Conservation (phyloP, 2,113 vertebrate species). For the Spea bombifrons region DNA sequence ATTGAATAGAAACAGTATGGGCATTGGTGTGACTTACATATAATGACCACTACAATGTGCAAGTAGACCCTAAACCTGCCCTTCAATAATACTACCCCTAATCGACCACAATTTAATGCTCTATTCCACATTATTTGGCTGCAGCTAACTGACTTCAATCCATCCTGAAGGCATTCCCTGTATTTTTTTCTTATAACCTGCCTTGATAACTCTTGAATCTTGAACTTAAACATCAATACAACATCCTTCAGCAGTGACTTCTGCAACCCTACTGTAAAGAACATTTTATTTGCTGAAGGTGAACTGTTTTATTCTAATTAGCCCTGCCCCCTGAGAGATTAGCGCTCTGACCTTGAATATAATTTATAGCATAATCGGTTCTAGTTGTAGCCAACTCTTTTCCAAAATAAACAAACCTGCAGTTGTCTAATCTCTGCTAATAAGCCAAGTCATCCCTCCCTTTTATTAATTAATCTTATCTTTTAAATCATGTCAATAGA, state of each 20-base stretch:
- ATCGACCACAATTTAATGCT: no score
- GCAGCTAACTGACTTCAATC: no score
- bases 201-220: no score
- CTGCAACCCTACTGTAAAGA: neutral
- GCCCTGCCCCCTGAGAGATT: neutral
- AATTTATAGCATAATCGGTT: neutral
- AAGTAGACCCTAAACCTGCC: no score
- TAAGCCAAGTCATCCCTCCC: neutral
- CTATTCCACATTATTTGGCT: no score
- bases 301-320: neutral
- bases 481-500: neutral
- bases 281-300: neutral
- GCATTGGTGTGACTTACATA: no score
- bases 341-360: neutral
- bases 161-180: no score
- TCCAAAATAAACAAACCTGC: neutral
- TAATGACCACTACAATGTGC: no score
- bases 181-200: no score
- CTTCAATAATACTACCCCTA: no score
- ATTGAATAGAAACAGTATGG: no score
- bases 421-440: neutral
- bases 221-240: no score
- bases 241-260: neutral
- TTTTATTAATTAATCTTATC: constrained; percentile 4
- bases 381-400: constrained; percentile 1